Evolutionary conservation across 2,797 vertebrate species (phyloP).

Genomic region (Argya squamiceps): DNA sequence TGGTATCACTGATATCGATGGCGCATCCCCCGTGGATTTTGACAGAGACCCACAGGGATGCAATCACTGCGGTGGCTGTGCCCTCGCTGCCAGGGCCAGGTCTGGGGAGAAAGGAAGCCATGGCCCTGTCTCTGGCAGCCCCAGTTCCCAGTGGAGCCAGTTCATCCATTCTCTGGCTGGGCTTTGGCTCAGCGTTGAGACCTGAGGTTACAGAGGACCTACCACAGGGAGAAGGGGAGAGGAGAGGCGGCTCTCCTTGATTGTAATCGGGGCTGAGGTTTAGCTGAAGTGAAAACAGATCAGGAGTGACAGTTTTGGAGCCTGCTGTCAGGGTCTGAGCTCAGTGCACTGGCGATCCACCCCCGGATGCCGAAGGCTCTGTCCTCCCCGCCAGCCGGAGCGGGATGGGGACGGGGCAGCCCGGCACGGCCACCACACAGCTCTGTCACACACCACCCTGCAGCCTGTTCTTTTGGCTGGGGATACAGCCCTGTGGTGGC

Average conservation of each 20-base stretch:
- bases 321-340: constrained; percentile 72
- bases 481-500: not conserved
- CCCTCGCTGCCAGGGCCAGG: not conserved
- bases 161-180: not conserved
- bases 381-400: not conserved
- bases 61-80: accelerated
- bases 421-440: accelerated
- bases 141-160: not conserved
- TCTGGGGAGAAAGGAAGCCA: accelerated
- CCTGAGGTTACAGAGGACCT: constrained; percentile 5
- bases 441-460: not conserved
- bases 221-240: not conserved
- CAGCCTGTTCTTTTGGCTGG: not conserved
- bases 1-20: accelerated
- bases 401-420: not conserved
- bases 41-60: not conserved
- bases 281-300: constrained; percentile 80
- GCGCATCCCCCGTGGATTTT: accelerated
- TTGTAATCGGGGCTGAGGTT: constrained; percentile 79
- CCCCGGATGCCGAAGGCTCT: not conserved
- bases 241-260: constrained; percentile 56
- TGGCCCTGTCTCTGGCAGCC: not conserved
- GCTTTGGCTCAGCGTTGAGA: not conserved
- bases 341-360: constrained; percentile 16
- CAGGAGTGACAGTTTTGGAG: constrained; percentile 82